These are phyloP conservation scores for Mylabris sibirica DNA, from an alignment of 2,888 invertebrate species.

Conservation along the genomic window DNA sequence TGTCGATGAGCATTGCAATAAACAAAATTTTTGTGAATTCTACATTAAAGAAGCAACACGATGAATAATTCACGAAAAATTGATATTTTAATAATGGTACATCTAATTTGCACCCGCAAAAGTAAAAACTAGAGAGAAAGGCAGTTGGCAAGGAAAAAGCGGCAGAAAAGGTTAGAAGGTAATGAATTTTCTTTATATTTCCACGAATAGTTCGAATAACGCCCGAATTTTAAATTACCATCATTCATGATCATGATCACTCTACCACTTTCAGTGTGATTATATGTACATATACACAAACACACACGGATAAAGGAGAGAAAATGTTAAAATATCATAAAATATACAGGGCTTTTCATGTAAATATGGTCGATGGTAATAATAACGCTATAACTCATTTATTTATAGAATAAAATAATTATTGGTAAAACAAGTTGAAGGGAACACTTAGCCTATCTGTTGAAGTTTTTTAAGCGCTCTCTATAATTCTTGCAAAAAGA, in stretches of 20 bases:
- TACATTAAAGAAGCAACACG: not conserved
- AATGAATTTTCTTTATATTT: not conserved
- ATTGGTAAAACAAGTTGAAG: too few relatives aligned
- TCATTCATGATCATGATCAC: not conserved
- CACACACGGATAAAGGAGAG: not conserved
- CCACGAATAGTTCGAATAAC: not conserved
- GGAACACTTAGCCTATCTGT: too few relatives aligned
- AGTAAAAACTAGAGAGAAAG: not conserved
- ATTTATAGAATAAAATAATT: too few relatives aligned
- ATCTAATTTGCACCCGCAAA: not conserved
- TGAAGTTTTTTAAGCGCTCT: too few relatives aligned
- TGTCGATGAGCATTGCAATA: not conserved
- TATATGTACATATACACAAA: not conserved
- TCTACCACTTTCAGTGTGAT: not conserved
- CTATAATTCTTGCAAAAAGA: too few relatives aligned
- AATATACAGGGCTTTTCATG: too few relatives aligned
- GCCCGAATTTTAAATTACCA: slow-evolving; percentile 4
- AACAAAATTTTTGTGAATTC: not conserved
- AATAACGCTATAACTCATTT: too few relatives aligned
- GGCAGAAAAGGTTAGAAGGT: not conserved
- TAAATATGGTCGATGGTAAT: too few relatives aligned
- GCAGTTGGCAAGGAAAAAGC: not conserved
- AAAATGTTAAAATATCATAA: not conserved
- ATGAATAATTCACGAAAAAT: not conserved
- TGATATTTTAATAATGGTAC: not conserved